Base-by-base conservation (phyloP, 1,140 invertebrate species). In the roundworm (Caenorhabditis elegans) region DNA sequence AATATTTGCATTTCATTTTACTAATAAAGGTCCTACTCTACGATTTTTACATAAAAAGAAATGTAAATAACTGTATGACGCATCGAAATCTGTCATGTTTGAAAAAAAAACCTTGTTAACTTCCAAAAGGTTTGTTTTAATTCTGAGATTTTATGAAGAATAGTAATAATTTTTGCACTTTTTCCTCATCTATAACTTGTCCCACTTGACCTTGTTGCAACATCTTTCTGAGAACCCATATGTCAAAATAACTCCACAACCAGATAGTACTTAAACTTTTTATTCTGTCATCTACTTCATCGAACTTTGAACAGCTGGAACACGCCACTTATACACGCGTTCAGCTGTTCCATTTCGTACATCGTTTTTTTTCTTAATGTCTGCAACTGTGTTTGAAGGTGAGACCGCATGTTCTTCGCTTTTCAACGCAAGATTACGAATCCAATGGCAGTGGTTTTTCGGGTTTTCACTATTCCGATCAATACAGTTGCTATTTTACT, bases 271-370 rank as follows among this genome's bases (percentile, higher is more conserved):
- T 48, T n/a, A 6, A 24, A 51, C 53, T 60, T 39, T 70, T 4
- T n/a, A 70, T 4, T 39, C 19, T 11, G 2, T 22, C 60, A 31
- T 70, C 34, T 26, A 70, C 31, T 39, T 60, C 11, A 34, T 60
- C 39, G 60, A 70, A 70, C 60, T 70, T 70, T 39, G 60, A 70
- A 70, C 60, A 70, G 60, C 60, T 70, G 60, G 31, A 60, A 60
- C 53, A 34, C 53, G 17, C 28, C n/a, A n/a, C n/a, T n/a, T n/a
- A n/a, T n/a, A n/a, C n/a, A n/a, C n/a, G n/a, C n/a, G n/a, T 60
- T 60, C 55, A 60, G 55, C 11, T 70, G 60, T 70, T 70, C 60
- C 60, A n/a, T n/a, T n/a, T 70, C 60, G 4, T 5, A 26, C 8
- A 10, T 53, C 24, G 8, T 28, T 8, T 26, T 53, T n/a, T 26